These are phyloP conservation scores for Sphaerodactylus townsendi DNA, from an alignment of 2,113 vertebrate genomes.

Conservation along the genomic window DNA sequence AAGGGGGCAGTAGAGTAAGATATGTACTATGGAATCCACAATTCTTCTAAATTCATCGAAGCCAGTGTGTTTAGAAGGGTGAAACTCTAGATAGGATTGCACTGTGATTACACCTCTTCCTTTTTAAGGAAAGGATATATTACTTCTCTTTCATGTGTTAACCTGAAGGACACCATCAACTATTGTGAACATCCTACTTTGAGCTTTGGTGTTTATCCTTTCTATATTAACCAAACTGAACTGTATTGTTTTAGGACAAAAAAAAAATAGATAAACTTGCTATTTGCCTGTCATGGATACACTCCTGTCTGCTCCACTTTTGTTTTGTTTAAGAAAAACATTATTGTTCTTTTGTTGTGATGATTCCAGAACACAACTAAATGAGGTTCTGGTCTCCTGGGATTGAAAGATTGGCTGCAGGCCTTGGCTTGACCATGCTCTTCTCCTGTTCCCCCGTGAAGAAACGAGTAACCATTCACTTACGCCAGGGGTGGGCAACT, in stretches of 20 bases:
- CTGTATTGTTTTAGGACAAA: not conserved
- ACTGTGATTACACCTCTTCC: not conserved
- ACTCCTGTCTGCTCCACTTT: not conserved
- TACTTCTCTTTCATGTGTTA: not conserved
- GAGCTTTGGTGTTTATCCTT: not conserved
- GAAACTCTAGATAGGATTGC: too few species aligned
- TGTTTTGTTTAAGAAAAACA: not conserved
- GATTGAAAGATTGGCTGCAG: not conserved
- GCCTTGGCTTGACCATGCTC: not conserved
- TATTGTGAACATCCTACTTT: not conserved
- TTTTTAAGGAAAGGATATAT: not conserved
- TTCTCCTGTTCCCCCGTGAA: not conserved
- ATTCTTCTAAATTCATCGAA: too few species aligned
- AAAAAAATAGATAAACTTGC: constrained; percentile 7
- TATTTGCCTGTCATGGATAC: constrained; percentile 8
- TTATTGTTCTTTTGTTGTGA: not conserved
- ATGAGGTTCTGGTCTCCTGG: not conserved
- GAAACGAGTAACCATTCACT: not conserved
- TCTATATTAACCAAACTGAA: not conserved
- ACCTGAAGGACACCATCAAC: not conserved
- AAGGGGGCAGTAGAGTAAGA: too few species aligned
- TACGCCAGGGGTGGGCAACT: too few species aligned
- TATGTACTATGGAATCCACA: too few species aligned
- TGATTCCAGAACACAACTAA: not conserved
- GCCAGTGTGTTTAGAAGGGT: too few species aligned